These are phyloP conservation scores for Dipus sagitta DNA, from an alignment of 2,797 vertebrate genomes.

Conservation along the genomic window DNA sequence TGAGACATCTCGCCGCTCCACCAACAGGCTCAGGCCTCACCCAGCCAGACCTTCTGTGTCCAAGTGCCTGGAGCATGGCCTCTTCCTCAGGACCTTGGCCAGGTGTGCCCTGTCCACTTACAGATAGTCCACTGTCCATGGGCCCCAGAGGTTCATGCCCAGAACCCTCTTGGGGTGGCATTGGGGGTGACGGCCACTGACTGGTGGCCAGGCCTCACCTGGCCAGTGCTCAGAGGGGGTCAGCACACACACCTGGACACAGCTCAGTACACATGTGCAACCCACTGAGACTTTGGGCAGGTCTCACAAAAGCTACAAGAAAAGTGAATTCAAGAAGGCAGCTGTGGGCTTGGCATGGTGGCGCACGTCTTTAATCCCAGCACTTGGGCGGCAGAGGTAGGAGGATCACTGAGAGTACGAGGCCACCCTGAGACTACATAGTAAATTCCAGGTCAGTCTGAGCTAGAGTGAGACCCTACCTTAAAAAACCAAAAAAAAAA, in stretches of 20 bases:
- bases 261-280: background rate
- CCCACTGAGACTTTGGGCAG: background rate
- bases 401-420: no score
- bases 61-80: background rate
- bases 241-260: no score
- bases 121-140: accelerated
- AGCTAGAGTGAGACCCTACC: no score
- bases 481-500: no score
- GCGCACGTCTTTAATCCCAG: no score
- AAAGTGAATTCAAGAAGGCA: background rate
- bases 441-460: no score
- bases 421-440: no score
- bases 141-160: background rate
- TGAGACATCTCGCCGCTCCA: background rate
- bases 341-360: background rate
- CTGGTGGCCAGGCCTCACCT: background rate
- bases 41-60: accelerated
- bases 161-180: background rate
- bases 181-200: background rate
- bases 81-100: background rate
- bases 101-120: background rate
- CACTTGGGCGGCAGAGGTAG: no score
- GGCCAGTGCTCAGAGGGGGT: background rate
- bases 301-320: background rate
- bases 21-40: background rate